Percentiles rank a stretch among this genome's conserved stretches.
Evolutionary conservation across 2,113 vertebrate species (phyloP).

Genomic region (Rhabdornis inornatus): DNA sequence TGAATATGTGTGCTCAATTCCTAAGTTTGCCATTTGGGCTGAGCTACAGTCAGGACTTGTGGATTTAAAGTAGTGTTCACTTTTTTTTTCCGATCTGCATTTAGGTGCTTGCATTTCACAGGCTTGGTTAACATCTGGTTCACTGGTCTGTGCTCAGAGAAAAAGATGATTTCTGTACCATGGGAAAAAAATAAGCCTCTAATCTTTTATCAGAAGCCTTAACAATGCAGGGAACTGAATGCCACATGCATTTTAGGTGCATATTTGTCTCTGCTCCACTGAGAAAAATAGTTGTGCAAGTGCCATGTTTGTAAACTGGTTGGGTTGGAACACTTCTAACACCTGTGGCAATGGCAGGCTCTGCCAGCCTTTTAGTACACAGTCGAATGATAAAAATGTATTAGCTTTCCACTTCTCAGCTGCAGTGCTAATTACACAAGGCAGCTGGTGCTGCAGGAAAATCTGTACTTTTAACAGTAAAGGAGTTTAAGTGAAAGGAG

Average conservation of each 20-base stretch:
- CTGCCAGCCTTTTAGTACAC: not conserved
- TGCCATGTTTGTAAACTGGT: not conserved
- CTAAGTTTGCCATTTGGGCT: not conserved
- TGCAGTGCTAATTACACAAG: not conserved
- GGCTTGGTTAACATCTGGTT: constrained; percentile 13
- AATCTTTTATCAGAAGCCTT: not conserved
- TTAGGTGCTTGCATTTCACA: constrained; percentile 17
- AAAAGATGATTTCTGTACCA: not conserved
- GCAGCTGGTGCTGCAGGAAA: constrained; percentile 33
- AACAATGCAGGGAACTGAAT: not conserved
- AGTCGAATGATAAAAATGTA: constrained; percentile 20
- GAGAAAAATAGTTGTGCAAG: not conserved
- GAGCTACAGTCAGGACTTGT: not conserved
- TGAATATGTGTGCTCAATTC: not conserved
- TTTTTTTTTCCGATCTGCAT: not conserved
- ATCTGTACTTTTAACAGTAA: not conserved
- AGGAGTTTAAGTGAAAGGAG: not conserved
- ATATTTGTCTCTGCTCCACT: constrained; percentile 12
- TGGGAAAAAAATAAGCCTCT: not conserved
- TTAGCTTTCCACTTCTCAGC: constrained; percentile 25
- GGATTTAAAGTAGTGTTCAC: not conserved
- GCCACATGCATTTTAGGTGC: not conserved
- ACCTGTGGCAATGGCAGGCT: constrained; percentile 30
- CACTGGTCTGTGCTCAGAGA: not conserved
- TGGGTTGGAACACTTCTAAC: not conserved